Base-by-base conservation (phyloP, 1,140 invertebrate species). In the Conopomorpha cramerella region DNA sequence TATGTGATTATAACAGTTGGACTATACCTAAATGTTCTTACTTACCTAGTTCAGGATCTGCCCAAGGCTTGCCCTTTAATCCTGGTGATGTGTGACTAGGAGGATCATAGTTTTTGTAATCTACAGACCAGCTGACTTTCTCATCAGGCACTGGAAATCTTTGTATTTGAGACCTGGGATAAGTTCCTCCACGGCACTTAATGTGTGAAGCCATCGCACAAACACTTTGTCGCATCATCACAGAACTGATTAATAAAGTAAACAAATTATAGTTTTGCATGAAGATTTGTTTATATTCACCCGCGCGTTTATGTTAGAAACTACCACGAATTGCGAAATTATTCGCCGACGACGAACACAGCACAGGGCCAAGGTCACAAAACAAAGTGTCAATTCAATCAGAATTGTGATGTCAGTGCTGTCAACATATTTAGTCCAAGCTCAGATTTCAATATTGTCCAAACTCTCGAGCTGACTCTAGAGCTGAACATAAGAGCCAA, bases 61-160 rank as follows among this genome's bases (percentile, higher is more conserved):
- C 92, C 90, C 92, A 98, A 15, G 86, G 80, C 78, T 91, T 85
- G 11, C 81, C 85, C 14, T 72, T 38, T 26, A 92, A 61, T 2
- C 67, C 54, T n/a, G 81, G 45, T 8, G 87, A 79, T 15, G 88
- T 92, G 52, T 89, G 93, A 37, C 80, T 65, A 0, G 76, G 56
- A 8, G 96, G 95, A 16, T 81, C 64, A 58, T 98, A 98, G 8
- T 88, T 83, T 7, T 70, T 41, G 68, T 82, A 95, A 10, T 78
- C 49, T 0, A 70, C 55, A 26, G 52, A 52, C 96, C 95, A 98
- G 23, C 76, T 54, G 0, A 96, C 85, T 72, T 88, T 85, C 11
- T 91, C 84, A 56, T 94, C 90, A 2, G 90, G 83, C 13, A 98
- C 86, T 4, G 58, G 18, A 49, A 86, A 84, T 45, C 95, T 83